Evolutionary conservation across 2,797 vertebrate species (phyloP), one percentile per base, ranked within the genome.

Genomic region (Coendou prehensilis): DNA sequence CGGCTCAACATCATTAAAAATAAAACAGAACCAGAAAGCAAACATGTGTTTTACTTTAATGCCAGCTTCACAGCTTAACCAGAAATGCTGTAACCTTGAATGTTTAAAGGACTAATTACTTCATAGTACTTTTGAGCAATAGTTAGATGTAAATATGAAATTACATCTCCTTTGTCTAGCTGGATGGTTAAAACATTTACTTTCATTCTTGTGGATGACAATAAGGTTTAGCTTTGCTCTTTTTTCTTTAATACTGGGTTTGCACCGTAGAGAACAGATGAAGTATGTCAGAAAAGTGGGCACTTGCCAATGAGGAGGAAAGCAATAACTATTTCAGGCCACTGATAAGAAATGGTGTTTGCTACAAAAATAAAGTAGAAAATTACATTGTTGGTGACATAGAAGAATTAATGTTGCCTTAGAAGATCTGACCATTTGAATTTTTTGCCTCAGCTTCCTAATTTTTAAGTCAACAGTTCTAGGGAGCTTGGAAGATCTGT

Each of bases 161-260:
- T 64, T 45, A 45, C 0, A 2, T 87, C 15, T 87, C 64, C 69
- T 93, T 95, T 84, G 28, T 92, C 61, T 85, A 47, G 63, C 23
- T 22, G 57, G 17, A 52, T 87, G 79, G 78, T 84, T 73, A 83
- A 59, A 17, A 20, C 76, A 18, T 81, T 94, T 81, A 88, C 78
- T 76, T 41, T 90, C 63, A 57, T 80, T 61, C 37, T 82, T 67
- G 30, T 57, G 50, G 45, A 23, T 63, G 54, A 95, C 69, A 56
- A 56, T 82, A 93, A 94, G 17, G 33, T 87, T 96, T 96, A 57
- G 75, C 63, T 95, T 96, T 94, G 50, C 82, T 97, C 89, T 67
- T 95, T 93, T 86, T 41, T 20, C 69, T 30, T 30, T 91, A 82
- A 75, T 85, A 71, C 69, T 82, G 75, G 67, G 56, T 73, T 88